These are phyloP conservation scores for Pomacea canaliculata DNA, from an alignment of 2,888 invertebrate species.

Conservation along the genomic window DNA sequence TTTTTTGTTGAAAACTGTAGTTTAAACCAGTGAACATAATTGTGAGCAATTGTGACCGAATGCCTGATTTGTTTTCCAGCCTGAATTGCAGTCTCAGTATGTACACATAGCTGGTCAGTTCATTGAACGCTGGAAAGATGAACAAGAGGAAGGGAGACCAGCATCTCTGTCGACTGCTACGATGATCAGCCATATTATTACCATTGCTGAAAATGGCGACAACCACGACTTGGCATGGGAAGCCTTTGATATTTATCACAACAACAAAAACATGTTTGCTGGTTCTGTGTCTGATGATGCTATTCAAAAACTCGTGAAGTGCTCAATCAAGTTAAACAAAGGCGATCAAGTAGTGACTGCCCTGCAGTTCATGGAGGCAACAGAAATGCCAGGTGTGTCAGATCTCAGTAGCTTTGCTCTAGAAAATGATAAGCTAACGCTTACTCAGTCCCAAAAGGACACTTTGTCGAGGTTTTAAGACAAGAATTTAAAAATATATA, in stretches of 20 bases:
- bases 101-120: slow-evolving; percentile 60
- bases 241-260: slow-evolving; percentile 8
- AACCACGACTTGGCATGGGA: slow-evolving; percentile 13
- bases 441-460: slow-evolving; percentile 16
- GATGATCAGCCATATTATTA: slow-evolving; percentile 18
- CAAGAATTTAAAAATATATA: no score
- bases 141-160: slow-evolving; percentile 47
- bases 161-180: slow-evolving; percentile 13
- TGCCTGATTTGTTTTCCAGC: neutral
- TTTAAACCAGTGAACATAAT: no score
- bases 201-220: slow-evolving; percentile 18
- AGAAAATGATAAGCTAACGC: neutral
- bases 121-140: slow-evolving; percentile 74
- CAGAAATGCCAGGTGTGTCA: slow-evolving; percentile 5
- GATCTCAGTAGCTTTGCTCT: neutral
- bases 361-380: slow-evolving; percentile 1
- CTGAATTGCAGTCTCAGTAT: slow-evolving; percentile 66
- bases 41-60: no score
- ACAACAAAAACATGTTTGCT: slow-evolving; percentile 7
- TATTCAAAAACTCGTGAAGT: neutral
- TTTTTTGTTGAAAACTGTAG: no score
- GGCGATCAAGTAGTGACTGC: neutral
- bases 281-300: slow-evolving; percentile 7
- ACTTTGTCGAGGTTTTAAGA: neutral
- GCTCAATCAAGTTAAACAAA: neutral